Percentiles rank a stretch among this genome's conserved stretches.
phyloP scores from a whole-genome alignment of 2,113 vertebrate genomes.

The Hymenochirus boettgeri region DNA sequence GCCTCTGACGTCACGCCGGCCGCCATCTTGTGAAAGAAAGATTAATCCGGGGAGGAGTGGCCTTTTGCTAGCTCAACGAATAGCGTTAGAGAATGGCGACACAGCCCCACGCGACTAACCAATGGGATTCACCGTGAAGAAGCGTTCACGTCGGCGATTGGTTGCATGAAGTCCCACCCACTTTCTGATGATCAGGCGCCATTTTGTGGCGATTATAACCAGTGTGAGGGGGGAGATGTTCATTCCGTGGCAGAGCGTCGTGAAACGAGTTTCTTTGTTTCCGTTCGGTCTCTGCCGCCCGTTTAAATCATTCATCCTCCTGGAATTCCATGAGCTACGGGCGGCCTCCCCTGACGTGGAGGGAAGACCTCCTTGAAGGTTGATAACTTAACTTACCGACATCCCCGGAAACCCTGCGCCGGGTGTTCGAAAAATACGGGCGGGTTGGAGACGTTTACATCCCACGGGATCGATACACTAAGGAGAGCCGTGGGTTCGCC shows the following conservation, averaged over 20 bases:
- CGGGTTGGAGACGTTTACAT: conserved; percentile 94
- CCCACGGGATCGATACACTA: conserved; percentile 88
- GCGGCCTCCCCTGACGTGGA: conserved; percentile 90
- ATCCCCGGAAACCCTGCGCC: conserved; percentile 84
- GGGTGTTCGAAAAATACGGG: conserved; percentile 93
- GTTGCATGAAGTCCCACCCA: too few species aligned
- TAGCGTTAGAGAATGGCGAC: too few species aligned
- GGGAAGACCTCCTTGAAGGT: conserved; percentile 94
- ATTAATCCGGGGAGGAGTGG: too few species aligned
- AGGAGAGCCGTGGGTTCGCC: conserved; percentile 89
- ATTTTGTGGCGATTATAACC: conserved; percentile 29
- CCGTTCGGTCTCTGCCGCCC: not conserved
- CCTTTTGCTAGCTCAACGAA: too few species aligned
- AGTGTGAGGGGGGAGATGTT: not conserved
- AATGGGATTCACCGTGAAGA: too few species aligned
- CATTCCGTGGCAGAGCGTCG: not conserved
- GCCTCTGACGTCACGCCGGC: too few species aligned
- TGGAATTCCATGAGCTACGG: conserved; percentile 84
- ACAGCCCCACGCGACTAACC: too few species aligned
- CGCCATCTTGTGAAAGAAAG: too few species aligned
- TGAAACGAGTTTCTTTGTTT: not conserved
- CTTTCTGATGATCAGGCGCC: too few species aligned
- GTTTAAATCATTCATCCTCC: not conserved
- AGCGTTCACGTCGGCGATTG: too few species aligned
- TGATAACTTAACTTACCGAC: conserved; percentile 95